Evolutionary conservation across 2,113 vertebrate genomes (phyloP), one percentile per base, ranked within the genome.

Genomic region (Dasyornis broadbenti): DNA sequence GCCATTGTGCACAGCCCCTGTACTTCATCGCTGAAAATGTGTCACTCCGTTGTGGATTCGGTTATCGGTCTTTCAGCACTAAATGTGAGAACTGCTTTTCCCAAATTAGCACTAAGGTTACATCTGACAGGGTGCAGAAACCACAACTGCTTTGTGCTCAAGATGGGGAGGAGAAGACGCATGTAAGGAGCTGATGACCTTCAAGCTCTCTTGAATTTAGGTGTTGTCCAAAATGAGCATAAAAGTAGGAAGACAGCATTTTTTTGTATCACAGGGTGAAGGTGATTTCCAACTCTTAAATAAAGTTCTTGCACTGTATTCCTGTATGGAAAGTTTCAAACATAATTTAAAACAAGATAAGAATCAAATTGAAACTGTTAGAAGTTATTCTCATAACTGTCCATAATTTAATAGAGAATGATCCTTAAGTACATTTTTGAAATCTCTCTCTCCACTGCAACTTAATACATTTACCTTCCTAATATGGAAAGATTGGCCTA

Each of bases 31-130:
- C 89, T 92, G 92, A 83, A 97, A 97, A 93, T 69, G 94, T 93
- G 95, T 70, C 89, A 59, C 91, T 97, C 94, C 66, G 66, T 91
- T 94, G 91, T 96, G 92, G 94, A 96, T 96, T 96, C 4, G 2
- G 90, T 97, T 97, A 94, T 96, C 97, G 93, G 96, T 93, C 95
- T 98, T 97, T 97, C 96, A 97, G 95, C 93, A 52, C 92, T 95
- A 84, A 96, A 97, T 47, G 96, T 97, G 97, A 97, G 97, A 97
- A 97, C 82, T 73, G 91, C 76, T 95, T 97, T 97, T 94, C 96
- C 93, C 96, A 97, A 97, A 97, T 98, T 97, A 98, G 87, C 94
- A 80, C 94, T 86, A 72, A 97, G 78, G 71, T 84, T 96, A 56
- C 82, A 71, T 96, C 86, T 97, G 96, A 97, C 95, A 94, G 82